Conservation (phyloP, 1,140 invertebrate species). For the Armadillidium nasatum region DNA sequence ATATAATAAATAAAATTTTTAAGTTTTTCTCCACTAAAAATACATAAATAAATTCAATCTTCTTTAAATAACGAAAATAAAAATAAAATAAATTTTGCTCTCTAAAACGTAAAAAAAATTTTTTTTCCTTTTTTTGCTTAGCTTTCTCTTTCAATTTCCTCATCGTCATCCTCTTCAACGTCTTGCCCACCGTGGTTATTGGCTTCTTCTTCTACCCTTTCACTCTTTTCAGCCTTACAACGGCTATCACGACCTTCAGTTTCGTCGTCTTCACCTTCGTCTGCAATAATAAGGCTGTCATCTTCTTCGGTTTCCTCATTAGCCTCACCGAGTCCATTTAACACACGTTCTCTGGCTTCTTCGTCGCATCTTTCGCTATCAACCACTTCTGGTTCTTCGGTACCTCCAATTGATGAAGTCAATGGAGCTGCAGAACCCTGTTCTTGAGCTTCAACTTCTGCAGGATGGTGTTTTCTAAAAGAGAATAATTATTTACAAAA, state of each 20-base stretch:
- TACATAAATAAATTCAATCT: no score
- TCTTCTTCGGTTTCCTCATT: slow-evolving; percentile 20
- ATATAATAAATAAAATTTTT: no score
- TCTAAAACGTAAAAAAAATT: no score
- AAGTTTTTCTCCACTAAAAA: no score
- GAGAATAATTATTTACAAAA: not conserved
- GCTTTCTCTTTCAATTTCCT: slow-evolving; percentile 27
- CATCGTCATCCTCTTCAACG: slow-evolving; percentile 34
- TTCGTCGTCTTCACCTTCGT: slow-evolving; percentile 28
- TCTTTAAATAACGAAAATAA: no score
- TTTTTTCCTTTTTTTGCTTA: not conserved
- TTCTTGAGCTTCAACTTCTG: slow-evolving; percentile 42
- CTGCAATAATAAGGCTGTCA: not conserved
- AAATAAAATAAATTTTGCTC: no score
- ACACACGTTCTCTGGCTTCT: slow-evolving; percentile 21
- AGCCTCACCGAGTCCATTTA: slow-evolving; percentile 28
- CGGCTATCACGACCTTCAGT: not conserved
- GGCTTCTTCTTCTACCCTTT: slow-evolving; percentile 10
- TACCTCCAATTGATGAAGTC: not conserved
- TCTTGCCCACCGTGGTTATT: slow-evolving; percentile 28
- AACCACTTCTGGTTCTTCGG: slow-evolving; percentile 14
- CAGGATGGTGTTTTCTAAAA: slow-evolving; percentile 40
- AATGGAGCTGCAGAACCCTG: not conserved
- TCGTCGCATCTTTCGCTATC: slow-evolving; percentile 25
- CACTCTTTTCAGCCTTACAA: not conserved